Conservation (phyloP, 2,113 vertebrate species). For the Nibea albiflora region DNA sequence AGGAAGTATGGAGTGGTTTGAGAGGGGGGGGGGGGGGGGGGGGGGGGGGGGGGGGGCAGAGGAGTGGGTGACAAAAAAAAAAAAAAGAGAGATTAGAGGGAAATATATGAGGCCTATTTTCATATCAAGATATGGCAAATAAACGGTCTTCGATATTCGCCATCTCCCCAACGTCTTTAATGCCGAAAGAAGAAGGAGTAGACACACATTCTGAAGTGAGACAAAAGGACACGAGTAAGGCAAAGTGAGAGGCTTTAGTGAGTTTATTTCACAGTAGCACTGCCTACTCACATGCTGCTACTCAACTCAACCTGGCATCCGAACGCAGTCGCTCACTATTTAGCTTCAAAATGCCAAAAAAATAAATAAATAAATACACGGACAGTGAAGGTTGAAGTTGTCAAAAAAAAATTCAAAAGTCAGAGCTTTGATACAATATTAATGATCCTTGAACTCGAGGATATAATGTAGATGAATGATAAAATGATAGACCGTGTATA, state of each 20-base stretch:
- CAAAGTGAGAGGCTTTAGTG: slow-evolving; percentile 38
- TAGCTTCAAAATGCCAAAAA: slow-evolving; percentile 31
- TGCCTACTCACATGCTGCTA: slow-evolving; percentile 67
- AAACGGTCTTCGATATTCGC: not conserved
- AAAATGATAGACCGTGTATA: not conserved
- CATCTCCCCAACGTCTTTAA: not conserved
- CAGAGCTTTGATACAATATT: not conserved
- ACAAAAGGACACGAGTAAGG: slow-evolving; percentile 28
- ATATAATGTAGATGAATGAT: not conserved
- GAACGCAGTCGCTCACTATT: slow-evolving; percentile 12
- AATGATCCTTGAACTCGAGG: not conserved
- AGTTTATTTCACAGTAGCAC: slow-evolving; percentile 50
- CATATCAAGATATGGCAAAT: not conserved
- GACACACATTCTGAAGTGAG: slow-evolving; percentile 29
- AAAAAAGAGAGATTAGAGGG: not conserved
- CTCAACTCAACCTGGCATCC: slow-evolving; percentile 39
- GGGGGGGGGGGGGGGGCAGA: not conserved
- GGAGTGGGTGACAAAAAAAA: not conserved
- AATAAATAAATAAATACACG: not conserved
- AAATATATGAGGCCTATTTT: not conserved
- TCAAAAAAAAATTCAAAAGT: slow-evolving; percentile 7
- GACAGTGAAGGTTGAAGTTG: slow-evolving; percentile 6
- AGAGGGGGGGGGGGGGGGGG: not conserved
- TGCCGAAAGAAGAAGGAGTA: slow-evolving; percentile 5
- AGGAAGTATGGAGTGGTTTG: not conserved